Evolutionary conservation across 2,113 vertebrate genomes (phyloP), one percentile per base, ranked within the genome.

Genomic region (Spea multiplicata): DNA sequence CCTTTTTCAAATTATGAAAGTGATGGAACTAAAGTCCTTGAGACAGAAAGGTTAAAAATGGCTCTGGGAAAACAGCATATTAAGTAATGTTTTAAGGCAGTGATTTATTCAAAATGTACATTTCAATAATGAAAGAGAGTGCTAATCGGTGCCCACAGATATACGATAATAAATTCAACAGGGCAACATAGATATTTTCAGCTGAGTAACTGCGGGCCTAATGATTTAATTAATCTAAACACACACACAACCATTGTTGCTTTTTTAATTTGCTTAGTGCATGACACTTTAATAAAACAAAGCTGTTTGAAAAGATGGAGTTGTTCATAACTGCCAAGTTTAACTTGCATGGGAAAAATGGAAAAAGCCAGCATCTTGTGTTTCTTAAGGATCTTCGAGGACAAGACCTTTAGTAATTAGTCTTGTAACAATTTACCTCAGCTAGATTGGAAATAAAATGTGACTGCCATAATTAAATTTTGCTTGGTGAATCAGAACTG

Each of bases 71-170:
- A 86, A 30, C 30, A 85, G 83, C 80, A 86, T 17, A 79, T 64
- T 88, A 89, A 86, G 67, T 75, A 85, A 89, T 84, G 82, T 85
- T 87, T 88, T 88, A 85, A 82, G 75, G 64, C 71, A 75, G 73
- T 86, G 85, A 92, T 88, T 91, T 88, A 88, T 90, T 83, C 73
- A 90, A 84, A 47, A 87, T 84, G 83, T 88, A 88, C 86, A 89
- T 84, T 86, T 87, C 82, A 85, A 91, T 89, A 92, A 91, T 89
- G 82, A 91, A 73, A 72, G 89, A 90, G 91, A 86, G 75, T 62
- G 78, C 86, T 92, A 91, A 92, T 91, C 91, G 88, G 85, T 87
- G 83, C 86, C 86, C 85, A 88, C 78, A 91, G 88, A 91, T 91
- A 91, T 84, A 85, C 84, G 84, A 89, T 87, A 90, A 93, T 90